Evolutionary conservation across 2,888 invertebrate genomes (phyloP).

Genomic region (Therioaphis trifolii): DNA sequence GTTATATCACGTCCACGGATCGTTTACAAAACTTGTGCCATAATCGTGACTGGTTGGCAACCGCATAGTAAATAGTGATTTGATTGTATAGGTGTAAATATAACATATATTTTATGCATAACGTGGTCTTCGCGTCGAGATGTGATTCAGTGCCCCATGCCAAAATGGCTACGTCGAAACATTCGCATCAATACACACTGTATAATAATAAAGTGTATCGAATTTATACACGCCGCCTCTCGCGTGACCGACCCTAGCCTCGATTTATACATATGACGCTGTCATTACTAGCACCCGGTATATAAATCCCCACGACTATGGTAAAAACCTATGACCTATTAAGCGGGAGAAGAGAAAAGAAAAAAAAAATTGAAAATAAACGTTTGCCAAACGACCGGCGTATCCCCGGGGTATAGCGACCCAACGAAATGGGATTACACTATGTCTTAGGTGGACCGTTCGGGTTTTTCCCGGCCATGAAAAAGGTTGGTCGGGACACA

Average conservation of each 20-base stretch:
- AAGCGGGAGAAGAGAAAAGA: not conserved
- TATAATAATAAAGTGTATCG: no score
- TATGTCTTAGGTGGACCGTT: conserved; percentile 40
- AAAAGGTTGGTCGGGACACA: conserved; percentile 38
- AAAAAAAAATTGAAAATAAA: conserved; percentile 50
- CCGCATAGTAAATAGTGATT: no score
- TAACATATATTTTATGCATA: no score
- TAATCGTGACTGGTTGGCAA: no score
- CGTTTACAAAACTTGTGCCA: no score
- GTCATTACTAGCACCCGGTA: no score
- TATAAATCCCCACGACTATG: not conserved
- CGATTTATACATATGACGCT: not conserved
- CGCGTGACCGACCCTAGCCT: not conserved
- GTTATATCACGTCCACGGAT: no score
- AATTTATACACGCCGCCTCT: not conserved
- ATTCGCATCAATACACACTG: no score
- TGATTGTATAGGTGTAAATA: no score
- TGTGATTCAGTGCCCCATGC: no score
- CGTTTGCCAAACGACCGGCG: conserved; percentile 42
- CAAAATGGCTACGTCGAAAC: no score
- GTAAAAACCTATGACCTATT: conserved; percentile 25
- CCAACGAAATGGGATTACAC: conserved; percentile 49
- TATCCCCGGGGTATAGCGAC: not conserved
- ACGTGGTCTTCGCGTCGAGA: no score
- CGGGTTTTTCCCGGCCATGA: conserved; percentile 7